Conservation (phyloP, 53 echinoderm and acorn worm species). For the Paelopatides confundens region DNA sequence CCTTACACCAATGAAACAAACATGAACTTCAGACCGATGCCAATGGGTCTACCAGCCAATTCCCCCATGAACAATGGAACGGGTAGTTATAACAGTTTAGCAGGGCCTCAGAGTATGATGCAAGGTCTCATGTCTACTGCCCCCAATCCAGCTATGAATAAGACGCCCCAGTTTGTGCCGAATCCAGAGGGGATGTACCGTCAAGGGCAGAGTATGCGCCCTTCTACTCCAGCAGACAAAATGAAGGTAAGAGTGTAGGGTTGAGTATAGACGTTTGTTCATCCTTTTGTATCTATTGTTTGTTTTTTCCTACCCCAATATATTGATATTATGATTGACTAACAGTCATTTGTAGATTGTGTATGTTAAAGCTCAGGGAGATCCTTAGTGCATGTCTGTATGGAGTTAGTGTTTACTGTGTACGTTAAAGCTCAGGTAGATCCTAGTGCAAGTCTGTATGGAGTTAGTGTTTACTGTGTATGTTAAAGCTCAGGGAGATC, state of each 20-base stretch:
- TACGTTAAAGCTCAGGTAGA: too few species aligned
- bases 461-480: too few species aligned
- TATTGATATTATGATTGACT: too few species aligned
- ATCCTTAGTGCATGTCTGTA: too few species aligned
- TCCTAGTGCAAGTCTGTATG: too few species aligned
- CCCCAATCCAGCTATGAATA: neutral
- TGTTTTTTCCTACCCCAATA: too few species aligned
- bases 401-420: too few species aligned
- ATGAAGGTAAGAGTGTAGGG: constrained; percentile 19
- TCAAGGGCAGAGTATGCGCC: neutral
- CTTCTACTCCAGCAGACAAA: neutral
- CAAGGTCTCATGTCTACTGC: neutral
- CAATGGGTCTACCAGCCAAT: neutral
- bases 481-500: too few species aligned
- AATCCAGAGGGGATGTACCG: neutral
- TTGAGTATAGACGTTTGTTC: too few species aligned
- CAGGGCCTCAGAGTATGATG: constrained; percentile 7
- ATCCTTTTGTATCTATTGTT: too few species aligned
- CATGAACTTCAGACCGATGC: neutral
- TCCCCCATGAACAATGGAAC: neutral
- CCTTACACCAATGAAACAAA: neutral
- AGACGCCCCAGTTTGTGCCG: neutral
- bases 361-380: too few species aligned
- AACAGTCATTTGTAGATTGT: too few species aligned
- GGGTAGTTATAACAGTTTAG: neutral